Conservation (phyloP, 2,888 invertebrate genomes). For the Eilema caniola region DNA sequence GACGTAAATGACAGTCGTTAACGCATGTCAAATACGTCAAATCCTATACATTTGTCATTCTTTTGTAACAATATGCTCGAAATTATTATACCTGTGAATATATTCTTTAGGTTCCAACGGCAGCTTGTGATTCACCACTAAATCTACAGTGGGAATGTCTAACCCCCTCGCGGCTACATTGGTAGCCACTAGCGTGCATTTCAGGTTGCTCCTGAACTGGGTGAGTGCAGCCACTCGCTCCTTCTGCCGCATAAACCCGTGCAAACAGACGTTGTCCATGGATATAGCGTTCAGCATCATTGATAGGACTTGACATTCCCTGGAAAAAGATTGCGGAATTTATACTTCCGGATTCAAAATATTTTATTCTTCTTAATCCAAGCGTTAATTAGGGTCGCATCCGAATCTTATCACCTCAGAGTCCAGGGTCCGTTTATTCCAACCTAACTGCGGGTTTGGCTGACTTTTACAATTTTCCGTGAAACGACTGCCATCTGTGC, state of each 20-base stretch:
- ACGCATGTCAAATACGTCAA: too few species aligned
- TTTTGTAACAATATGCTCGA: too few species aligned
- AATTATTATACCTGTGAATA: constrained; percentile 89
- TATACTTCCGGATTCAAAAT: too few species aligned
- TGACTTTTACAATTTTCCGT: too few species aligned
- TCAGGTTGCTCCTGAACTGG: constrained; percentile 95
- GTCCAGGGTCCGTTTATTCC: too few species aligned
- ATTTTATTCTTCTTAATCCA: too few species aligned
- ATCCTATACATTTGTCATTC: too few species aligned
- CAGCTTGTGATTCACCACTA: constrained; percentile 97
- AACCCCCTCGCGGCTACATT: constrained; percentile 98
- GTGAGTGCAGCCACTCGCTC: constrained; percentile 94
- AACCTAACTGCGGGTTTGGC: too few species aligned
- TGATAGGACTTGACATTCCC: constrained; percentile 96
- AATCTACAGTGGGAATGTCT: constrained; percentile 98
- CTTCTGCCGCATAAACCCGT: constrained; percentile 96
- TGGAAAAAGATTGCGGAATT: constrained; percentile 61
- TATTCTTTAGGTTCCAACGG: constrained; percentile 97
- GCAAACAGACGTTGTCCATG: constrained; percentile 95
- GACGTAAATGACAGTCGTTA: too few species aligned
- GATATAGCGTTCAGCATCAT: constrained; percentile 96
- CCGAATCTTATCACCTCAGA: too few species aligned
- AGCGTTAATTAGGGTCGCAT: too few species aligned
- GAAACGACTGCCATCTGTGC: too few species aligned
- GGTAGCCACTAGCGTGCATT: constrained; percentile 97